Percentiles rank a stretch among this genome's conserved stretches.
These are phyloP conservation scores for Eudyptes chrysolophus DNA, from an alignment of 2,113 vertebrate genomes.

Conservation along the genomic window DNA sequence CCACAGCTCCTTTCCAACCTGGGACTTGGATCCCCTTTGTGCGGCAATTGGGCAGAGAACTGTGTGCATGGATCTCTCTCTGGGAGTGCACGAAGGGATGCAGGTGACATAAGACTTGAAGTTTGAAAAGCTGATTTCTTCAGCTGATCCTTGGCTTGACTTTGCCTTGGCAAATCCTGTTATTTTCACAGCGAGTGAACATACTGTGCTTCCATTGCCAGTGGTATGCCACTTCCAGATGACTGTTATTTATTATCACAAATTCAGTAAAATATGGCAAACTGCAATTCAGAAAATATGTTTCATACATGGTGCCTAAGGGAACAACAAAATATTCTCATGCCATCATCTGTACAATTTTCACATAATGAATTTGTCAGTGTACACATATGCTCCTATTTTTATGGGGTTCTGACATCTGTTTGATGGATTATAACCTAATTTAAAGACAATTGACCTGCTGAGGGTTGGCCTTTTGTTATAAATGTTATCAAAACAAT, in stretches of 20 bases:
- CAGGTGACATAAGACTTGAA: background rate
- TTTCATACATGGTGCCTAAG: background rate
- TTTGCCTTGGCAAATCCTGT: background rate
- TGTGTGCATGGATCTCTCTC: background rate
- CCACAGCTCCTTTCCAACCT: background rate
- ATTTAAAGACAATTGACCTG: conserved; percentile 39
- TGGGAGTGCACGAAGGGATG: background rate
- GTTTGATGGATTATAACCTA: conserved; percentile 43
- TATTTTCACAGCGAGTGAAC: background rate
- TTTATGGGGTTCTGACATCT: conserved; percentile 7
- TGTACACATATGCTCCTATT: background rate
- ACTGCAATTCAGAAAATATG: background rate
- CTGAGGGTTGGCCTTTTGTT: conserved; percentile 28
- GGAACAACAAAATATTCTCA: background rate
- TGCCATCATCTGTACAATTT: background rate
- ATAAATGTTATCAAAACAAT: conserved; percentile 51
- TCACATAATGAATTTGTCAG: conserved; percentile 6
- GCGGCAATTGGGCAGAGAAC: background rate
- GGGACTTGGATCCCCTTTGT: background rate
- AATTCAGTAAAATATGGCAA: conserved; percentile 29
- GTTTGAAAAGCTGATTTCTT: background rate
- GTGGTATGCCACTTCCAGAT: background rate
- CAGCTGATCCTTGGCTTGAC: background rate
- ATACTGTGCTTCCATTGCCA: background rate
- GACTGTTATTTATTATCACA: background rate